These are phyloP conservation scores for Archocentrus centrarchus DNA, from an alignment of 2,113 vertebrate species.

Conservation along the genomic window DNA sequence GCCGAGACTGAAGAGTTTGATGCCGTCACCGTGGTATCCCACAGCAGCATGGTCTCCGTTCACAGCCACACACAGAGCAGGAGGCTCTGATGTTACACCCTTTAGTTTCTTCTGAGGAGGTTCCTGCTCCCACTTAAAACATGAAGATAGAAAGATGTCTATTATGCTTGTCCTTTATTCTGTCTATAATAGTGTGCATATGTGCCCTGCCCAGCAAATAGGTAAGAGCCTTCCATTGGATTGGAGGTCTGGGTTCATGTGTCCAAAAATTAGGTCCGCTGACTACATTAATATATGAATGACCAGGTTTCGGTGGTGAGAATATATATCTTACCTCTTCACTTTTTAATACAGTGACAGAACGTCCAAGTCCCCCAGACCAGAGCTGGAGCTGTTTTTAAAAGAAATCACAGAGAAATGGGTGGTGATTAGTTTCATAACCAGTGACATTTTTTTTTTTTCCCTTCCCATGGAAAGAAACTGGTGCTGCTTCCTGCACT, in stretches of 20 bases:
- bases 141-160: no score
- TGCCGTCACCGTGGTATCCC: slow-evolving; percentile 82
- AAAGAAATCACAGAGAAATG: neutral
- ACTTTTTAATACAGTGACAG: slow-evolving; percentile 60
- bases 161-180: no score
- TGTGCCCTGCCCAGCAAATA: no score
- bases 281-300: neutral
- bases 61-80: slow-evolving; percentile 84
- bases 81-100: slow-evolving; percentile 25
- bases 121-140: slow-evolving; percentile 21
- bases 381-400: slow-evolving; percentile 85
- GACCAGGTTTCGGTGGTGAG: neutral
- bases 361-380: slow-evolving; percentile 85
- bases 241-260: no score
- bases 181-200: no score
- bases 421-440: neutral
- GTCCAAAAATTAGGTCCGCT: neutral
- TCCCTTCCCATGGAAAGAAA: neutral
- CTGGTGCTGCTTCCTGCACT: neutral
- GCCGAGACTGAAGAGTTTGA: slow-evolving; percentile 79
- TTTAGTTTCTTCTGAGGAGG: slow-evolving; percentile 55
- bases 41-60: slow-evolving; percentile 76
- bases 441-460: neutral
- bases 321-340: slow-evolving; percentile 49
- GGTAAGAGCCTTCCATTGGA: no score